Percentiles rank a stretch among this genome's conserved stretches.
Conservation (phyloP, 2,888 invertebrate genomes). For the Rotaria socialis region DNA sequence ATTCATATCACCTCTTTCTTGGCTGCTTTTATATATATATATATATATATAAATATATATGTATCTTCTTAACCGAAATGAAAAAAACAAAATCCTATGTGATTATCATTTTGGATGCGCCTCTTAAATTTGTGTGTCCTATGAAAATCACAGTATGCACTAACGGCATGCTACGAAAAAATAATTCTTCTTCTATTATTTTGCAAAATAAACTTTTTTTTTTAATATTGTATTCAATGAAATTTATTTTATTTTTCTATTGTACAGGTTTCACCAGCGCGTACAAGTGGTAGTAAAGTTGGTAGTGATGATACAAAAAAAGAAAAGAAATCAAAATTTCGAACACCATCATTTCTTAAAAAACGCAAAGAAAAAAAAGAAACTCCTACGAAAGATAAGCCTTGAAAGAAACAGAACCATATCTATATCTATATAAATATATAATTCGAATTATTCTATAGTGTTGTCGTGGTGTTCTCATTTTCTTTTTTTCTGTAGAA, state of each 20-base stretch:
- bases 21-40: not conserved
- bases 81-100: not conserved
- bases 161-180: not conserved
- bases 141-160: not conserved
- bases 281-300: not conserved
- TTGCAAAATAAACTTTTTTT: not conserved
- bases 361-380: slow-evolving; percentile 24
- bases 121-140: not conserved
- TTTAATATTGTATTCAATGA: not conserved
- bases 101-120: not conserved
- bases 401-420: not conserved
- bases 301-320: not conserved
- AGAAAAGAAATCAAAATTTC: slow-evolving; percentile 13
- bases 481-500: not conserved
- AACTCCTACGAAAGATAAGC: not conserved
- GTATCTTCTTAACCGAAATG: not conserved
- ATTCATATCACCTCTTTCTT: not conserved
- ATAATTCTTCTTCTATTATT: not conserved
- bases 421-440: not conserved
- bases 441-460: not conserved
- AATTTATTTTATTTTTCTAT: not conserved
- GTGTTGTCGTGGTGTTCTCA: not conserved
- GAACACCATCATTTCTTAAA: slow-evolving; percentile 21
- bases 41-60: not conserved
- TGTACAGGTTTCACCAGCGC: not conserved